Evolutionary conservation across 1,140 invertebrate species (phyloP), one percentile per base, ranked within the genome.

Genomic region (Drosophila ercepeae): DNA sequence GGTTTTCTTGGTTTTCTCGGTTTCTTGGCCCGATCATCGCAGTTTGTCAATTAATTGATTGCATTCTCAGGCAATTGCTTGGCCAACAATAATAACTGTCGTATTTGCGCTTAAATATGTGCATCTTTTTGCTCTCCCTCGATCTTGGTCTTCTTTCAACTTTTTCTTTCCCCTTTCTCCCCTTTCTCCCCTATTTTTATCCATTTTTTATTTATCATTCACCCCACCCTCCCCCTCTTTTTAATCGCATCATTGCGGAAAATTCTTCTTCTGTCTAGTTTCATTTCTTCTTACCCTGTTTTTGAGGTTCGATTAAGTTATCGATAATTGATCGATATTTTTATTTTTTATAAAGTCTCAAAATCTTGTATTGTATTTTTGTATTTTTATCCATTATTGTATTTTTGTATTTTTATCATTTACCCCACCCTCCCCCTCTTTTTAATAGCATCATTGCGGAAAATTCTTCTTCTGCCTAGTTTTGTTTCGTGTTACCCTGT

Each of bases 31-130:
- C 51, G 49, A 74, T 83, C 63, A 82, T 57, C 64, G 78, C 45
- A 63, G 70, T 86, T 86, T 84, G 79, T 84, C 79, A 86, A 84
- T 84, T 84, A 84, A 84, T 84, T 86, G 79, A 84, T 86, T 79
- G 79, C 79, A 83, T 78, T 75, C 69, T 63, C 71, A 23, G 25
- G 25, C 54, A 78, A 64, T 64, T 64, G 55, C 57, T 49, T 61
- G 32, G 60, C 52, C 42, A 82, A 82, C 70, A 75, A 79, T 86
- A 79, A 84, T 84, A 84, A 84, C 79, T 84, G 81, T 84, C 79
- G 81, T 84, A 86, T 86, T 84, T 79, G 76, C 68, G 76, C 81
- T 83, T 83, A 83, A 83, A 83, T 83, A 83, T 83, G 78, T 78
- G 75, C 78, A 74, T 57, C 74, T 84, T 59, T 55, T 39, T 34